Base-by-base conservation (phyloP, 1,140 invertebrate species). In the Philaenus spumarius region DNA sequence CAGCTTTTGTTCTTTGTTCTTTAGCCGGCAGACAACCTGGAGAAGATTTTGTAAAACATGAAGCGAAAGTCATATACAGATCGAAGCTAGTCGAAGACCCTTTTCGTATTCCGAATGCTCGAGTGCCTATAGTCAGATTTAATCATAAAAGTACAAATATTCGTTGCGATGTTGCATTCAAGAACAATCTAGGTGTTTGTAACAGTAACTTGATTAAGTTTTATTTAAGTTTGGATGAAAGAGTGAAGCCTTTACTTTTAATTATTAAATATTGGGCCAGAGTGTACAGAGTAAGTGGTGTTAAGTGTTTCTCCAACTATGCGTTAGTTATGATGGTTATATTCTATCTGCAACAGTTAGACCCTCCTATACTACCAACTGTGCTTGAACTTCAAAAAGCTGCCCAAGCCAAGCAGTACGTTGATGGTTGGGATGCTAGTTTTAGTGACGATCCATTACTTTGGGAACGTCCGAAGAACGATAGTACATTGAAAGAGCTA, bases 311-410 rank as follows among this genome's bases (percentile, higher is more conserved):
- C 22, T 39, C 52, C 2, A 39, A 14, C 7, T 54, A 54, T 19
- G 17, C 52, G 5, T 35, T 54, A n/a, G 22, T 42, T n/a, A 39
- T 54, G 17, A 17, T 54, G 52, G 17, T 42, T n/a, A 54, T 54
- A 40, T 54, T 54, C 19, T 54, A 54, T 19, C 52, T 54, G 4
- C 52, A 54, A n/a, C 52, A 54, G 17, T 30, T 37, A n/a, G 22
- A 54, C n/a, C n/a, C 14, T 1, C 52, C 52, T 2, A 11, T 54
- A 3, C 6, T 42, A 19, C 52, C 52, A 5, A 14, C 52, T 1
- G 35, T 54, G 6, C 15, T 19, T 22, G n/a, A n/a, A 4, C 52
- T 54, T 4, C 52, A 54, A 35, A 23, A 42, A 9, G 12, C 22
- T 17, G 15, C 30, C 2, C 2, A 54, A 54, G 2, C 4, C 12